A percentile compares a stretch with the other conserved stretches of the same genome.
phyloP scores from a whole-genome alignment of 2,888 invertebrate genomes.

The Drosophila ustulata region DNA sequence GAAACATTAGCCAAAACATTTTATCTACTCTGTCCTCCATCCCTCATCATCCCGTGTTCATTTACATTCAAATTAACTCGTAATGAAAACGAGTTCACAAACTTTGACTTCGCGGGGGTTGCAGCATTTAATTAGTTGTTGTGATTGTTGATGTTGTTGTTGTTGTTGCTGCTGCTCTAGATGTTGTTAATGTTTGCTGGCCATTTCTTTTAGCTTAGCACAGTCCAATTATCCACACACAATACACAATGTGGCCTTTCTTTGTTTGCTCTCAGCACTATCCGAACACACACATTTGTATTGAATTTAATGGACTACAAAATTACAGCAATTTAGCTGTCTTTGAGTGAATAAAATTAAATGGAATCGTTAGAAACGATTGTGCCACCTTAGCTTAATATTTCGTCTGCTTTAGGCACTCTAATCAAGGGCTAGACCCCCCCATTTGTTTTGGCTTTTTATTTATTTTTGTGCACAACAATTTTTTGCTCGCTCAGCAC shows the following conservation, averaged over 20 bases:
- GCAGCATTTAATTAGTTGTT: slow-evolving; percentile 79
- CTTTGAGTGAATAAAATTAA: slow-evolving; percentile 5
- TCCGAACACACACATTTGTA: slow-evolving; percentile 44
- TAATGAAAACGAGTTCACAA: slow-evolving; percentile 80
- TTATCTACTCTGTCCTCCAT: slow-evolving; percentile 49
- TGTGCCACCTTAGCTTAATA: neutral
- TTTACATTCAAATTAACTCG: slow-evolving; percentile 83
- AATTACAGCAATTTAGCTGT: neutral
- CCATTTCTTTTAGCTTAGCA: slow-evolving; percentile 67
- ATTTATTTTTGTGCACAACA: slow-evolving; percentile 24
- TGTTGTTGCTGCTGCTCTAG: neutral
- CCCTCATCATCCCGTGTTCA: slow-evolving; percentile 61
- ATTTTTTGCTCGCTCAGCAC: slow-evolving; percentile 66
- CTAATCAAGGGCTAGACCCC: slow-evolving; percentile 30
- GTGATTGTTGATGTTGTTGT: slow-evolving; percentile 60
- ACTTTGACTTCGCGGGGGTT: slow-evolving; percentile 67
- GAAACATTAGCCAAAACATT: slow-evolving; percentile 81
- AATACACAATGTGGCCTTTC: slow-evolving; percentile 44
- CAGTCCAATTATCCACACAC: slow-evolving; percentile 58
- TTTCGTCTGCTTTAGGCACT: slow-evolving; percentile 8
- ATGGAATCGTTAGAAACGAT: neutral
- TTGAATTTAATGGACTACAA: slow-evolving; percentile 36
- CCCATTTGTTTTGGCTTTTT: neutral
- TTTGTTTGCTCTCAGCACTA: slow-evolving; percentile 63
- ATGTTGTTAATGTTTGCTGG: slow-evolving; percentile 56